Conservation (phyloP, 2,113 vertebrate species). For the Leucoraja erinaceus region DNA sequence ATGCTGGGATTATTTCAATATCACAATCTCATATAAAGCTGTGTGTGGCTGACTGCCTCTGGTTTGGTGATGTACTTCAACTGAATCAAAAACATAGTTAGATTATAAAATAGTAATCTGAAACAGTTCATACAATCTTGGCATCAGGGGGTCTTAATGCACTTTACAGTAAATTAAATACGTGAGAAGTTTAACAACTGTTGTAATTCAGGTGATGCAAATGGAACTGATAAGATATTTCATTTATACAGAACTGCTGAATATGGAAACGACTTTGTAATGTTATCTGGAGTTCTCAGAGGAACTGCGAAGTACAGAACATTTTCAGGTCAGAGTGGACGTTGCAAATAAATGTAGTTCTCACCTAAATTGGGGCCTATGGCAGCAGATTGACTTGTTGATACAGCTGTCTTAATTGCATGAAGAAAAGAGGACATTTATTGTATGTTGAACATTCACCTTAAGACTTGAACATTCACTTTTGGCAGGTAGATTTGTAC, state of each 20-base stretch:
- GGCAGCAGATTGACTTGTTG: neutral
- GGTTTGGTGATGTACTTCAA: neutral
- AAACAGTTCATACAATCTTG: too few relatives aligned
- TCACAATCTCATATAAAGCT: neutral
- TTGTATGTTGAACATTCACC: neutral
- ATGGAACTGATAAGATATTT: neutral
- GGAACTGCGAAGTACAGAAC: neutral
- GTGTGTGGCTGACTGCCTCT: neutral
- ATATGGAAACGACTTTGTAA: neutral
- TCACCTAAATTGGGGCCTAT: neutral
- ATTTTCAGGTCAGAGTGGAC: neutral
- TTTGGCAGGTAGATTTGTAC: neutral
- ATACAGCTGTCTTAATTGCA: neutral
- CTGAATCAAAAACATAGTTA: neutral
- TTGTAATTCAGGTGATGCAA: neutral
- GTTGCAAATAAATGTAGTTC: neutral
- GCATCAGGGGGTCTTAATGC: neutral
- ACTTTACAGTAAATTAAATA: neutral
- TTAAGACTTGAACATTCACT: too few relatives aligned
- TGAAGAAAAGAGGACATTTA: neutral
- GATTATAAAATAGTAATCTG: too few relatives aligned
- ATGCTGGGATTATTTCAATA: neutral
- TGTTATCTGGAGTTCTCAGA: neutral
- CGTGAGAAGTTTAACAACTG: neutral
- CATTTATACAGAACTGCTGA: neutral